These are phyloP conservation scores for Phalanger gymnotis DNA, from an alignment of 2,797 vertebrate genomes.

Conservation along the genomic window DNA sequence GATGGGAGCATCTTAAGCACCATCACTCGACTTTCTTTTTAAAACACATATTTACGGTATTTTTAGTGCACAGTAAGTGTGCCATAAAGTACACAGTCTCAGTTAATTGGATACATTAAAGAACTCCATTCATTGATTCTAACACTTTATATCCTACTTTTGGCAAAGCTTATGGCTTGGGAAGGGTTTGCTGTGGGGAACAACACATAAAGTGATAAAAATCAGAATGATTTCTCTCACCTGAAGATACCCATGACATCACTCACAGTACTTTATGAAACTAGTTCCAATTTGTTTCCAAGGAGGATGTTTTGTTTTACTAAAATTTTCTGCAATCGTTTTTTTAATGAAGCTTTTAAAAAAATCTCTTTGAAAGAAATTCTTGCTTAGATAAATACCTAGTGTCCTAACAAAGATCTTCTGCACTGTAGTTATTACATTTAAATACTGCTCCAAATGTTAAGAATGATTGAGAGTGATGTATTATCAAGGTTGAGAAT, in stretches of 20 bases:
- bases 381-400: not conserved
- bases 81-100: not conserved
- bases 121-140: conserved; percentile 14
- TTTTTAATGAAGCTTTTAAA: conserved; percentile 28
- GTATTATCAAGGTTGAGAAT: conserved; percentile 40
- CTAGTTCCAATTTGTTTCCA: conserved; percentile 1
- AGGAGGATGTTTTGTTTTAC: conserved; percentile 10
- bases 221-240: not conserved
- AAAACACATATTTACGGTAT: not conserved
- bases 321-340: not conserved
- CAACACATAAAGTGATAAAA: conserved; percentile 11
- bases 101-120: not conserved
- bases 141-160: conserved; percentile 2
- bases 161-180: not conserved
- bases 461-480: conserved; percentile 42
- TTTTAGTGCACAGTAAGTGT: not conserved
- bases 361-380: conserved; percentile 47
- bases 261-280: conserved; percentile 18
- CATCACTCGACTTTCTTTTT: not conserved
- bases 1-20: conserved; percentile 36
- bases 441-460: conserved; percentile 54
- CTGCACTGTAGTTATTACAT: conserved; percentile 23
- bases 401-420: conserved; percentile 3
- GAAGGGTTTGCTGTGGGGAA: not conserved
- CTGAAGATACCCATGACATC: not conserved